These are phyloP conservation scores for Lasioglossum leucozonium DNA, from an alignment of 2,888 invertebrate genomes.

Conservation along the genomic window DNA sequence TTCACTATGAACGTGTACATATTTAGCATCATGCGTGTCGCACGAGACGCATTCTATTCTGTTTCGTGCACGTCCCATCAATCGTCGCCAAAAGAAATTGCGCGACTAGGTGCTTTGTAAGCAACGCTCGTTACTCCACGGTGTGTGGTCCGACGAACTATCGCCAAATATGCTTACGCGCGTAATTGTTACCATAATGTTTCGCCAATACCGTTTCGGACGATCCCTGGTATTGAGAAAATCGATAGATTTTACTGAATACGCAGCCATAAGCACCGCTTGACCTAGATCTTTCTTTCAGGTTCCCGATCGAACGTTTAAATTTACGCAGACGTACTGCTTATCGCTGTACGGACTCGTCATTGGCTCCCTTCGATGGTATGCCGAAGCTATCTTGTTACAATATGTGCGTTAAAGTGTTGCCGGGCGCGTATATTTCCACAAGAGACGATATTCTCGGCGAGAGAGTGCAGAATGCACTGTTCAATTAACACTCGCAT, in stretches of 20 bases:
- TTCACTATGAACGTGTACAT: slow-evolving; percentile 2
- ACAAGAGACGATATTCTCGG: background rate
- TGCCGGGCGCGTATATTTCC: background rate
- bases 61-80: slow-evolving; percentile 10
- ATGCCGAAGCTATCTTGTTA: slow-evolving; percentile 34
- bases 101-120: slow-evolving; percentile 34
- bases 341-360: slow-evolving; percentile 9
- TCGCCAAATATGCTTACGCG: slow-evolving; percentile 34
- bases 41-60: slow-evolving; percentile 11
- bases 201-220: background rate
- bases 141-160: slow-evolving; percentile 17
- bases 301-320: slow-evolving; percentile 41
- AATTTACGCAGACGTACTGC: slow-evolving; percentile 39
- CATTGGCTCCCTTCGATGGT: slow-evolving; percentile 1
- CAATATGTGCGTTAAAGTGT: slow-evolving; percentile 24
- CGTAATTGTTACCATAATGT: slow-evolving; percentile 31
- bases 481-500: slow-evolving; percentile 9
- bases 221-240: background rate
- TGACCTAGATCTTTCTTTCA: slow-evolving; percentile 47
- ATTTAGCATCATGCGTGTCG: slow-evolving; percentile 23
- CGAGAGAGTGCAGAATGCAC: slow-evolving; percentile 8
- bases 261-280: slow-evolving; percentile 8
- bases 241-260: slow-evolving; percentile 28
- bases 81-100: slow-evolving; percentile 33
- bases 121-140: slow-evolving; percentile 14